A percentile compares a stretch with the other conserved stretches of the same genome.
These are phyloP conservation scores for Anolis apletophallus DNA, from an alignment of 2,797 vertebrate genomes.

Conservation along the genomic window DNA sequence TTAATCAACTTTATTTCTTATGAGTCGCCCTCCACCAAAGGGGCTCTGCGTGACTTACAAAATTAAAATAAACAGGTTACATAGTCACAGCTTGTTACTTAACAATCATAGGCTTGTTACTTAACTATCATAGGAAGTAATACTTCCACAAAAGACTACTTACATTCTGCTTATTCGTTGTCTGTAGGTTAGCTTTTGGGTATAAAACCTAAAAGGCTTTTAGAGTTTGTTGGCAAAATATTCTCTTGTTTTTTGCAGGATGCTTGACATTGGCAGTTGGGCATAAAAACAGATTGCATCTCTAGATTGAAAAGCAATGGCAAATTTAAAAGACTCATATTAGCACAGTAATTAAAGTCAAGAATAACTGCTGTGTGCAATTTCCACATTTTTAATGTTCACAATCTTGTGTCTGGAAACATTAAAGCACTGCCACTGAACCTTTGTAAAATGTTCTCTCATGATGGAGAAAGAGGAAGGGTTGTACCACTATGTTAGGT, in stretches of 20 bases:
- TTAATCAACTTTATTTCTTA: too few relatives aligned
- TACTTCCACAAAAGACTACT: neutral
- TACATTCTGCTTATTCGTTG: neutral
- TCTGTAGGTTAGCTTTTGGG: neutral
- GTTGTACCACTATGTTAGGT: neutral
- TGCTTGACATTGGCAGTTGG: neutral
- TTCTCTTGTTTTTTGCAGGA: neutral
- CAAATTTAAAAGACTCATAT: neutral
- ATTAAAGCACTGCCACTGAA: neutral
- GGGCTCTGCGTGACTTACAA: too few relatives aligned
- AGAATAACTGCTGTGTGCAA: neutral
- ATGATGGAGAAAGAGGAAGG: neutral
- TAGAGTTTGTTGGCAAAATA: neutral
- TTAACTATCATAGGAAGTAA: too few relatives aligned
- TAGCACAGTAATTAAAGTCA: neutral
- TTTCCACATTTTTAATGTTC: neutral
- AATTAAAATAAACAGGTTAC: too few relatives aligned
- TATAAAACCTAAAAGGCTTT: neutral
- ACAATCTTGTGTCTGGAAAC: neutral
- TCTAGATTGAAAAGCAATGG: neutral
- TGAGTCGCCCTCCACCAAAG: too few relatives aligned
- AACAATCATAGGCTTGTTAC: too few relatives aligned
- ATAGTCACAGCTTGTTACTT: too few relatives aligned
- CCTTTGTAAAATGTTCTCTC: neutral
- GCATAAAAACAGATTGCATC: neutral